These are phyloP conservation scores for Platanista minor DNA, from an alignment of 2,113 vertebrate genomes.

Conservation along the genomic window DNA sequence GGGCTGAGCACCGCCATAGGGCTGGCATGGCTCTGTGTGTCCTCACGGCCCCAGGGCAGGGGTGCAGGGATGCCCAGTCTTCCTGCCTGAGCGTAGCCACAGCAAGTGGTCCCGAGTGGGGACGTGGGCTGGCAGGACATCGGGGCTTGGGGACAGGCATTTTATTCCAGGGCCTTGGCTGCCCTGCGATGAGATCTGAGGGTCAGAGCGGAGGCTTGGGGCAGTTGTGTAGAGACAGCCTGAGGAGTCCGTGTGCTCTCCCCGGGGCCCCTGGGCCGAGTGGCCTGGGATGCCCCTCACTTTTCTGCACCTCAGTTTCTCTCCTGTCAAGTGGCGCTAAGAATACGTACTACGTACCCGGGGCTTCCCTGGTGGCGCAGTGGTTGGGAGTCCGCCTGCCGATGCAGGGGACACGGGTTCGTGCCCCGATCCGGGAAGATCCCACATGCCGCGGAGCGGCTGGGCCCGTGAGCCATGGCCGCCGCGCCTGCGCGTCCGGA, in stretches of 20 bases:
- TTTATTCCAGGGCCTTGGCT: not conserved
- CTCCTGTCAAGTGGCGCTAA: not conserved
- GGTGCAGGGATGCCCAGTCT: not conserved
- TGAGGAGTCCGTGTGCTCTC: fast-evolving
- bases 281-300: not conserved
- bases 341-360: fast-evolving
- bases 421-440: too few relatives aligned
- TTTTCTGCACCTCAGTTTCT: not conserved
- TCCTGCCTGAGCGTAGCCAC: fast-evolving
- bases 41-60: fast-evolving
- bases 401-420: too few relatives aligned
- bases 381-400: too few relatives aligned
- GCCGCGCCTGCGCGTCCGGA: too few relatives aligned
- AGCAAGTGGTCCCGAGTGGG: fast-evolving
- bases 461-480: too few relatives aligned
- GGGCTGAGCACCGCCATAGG: fast-evolving
- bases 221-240: fast-evolving
- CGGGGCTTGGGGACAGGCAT: not conserved
- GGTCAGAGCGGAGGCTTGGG: fast-evolving
- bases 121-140: fast-evolving
- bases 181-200: not conserved
- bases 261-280: fast-evolving
- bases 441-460: too few relatives aligned
- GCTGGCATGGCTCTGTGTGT: fast-evolving
- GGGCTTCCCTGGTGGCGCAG: too few relatives aligned